phyloP scores from a whole-genome alignment of 2,797 vertebrate species.

The Sebastes melanostomus region DNA sequence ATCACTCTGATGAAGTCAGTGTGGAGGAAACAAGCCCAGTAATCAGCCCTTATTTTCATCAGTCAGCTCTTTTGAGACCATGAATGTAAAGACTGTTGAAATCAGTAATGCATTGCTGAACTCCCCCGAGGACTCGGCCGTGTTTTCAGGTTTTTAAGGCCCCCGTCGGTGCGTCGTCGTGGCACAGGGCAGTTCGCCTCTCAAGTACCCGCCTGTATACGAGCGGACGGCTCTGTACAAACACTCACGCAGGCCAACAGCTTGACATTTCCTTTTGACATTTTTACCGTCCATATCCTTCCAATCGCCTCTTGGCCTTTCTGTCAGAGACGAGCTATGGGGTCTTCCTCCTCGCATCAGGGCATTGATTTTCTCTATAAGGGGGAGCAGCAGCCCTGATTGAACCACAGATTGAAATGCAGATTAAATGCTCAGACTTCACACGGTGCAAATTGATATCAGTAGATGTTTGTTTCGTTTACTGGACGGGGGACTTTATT shows the following conservation, averaged over 20 bases:
- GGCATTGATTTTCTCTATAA: conserved; percentile 38
- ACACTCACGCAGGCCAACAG: conserved; percentile 27
- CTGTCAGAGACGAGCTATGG: conserved; percentile 24
- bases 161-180: not conserved
- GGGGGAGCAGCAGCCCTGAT: conserved; percentile 15
- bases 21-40: too few species aligned
- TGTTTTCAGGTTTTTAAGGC: not conserved
- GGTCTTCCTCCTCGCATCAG: conserved; percentile 18
- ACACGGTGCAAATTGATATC: not conserved
- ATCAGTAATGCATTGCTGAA: not conserved
- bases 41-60: not conserved
- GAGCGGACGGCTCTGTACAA: not conserved
- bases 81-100: not conserved
- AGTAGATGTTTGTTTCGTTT: conserved; percentile 7
- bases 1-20: too few species aligned
- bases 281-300: conserved; percentile 54
- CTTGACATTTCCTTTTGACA: conserved; percentile 77
- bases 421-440: not conserved
- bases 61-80: not conserved
- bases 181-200: not conserved
- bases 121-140: not conserved
- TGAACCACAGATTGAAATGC: conserved; percentile 23
- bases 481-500: not conserved
- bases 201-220: not conserved
- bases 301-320: conserved; percentile 61